phyloP scores from a whole-genome alignment of 2,888 invertebrate genomes.

The Conomelus anceps region DNA sequence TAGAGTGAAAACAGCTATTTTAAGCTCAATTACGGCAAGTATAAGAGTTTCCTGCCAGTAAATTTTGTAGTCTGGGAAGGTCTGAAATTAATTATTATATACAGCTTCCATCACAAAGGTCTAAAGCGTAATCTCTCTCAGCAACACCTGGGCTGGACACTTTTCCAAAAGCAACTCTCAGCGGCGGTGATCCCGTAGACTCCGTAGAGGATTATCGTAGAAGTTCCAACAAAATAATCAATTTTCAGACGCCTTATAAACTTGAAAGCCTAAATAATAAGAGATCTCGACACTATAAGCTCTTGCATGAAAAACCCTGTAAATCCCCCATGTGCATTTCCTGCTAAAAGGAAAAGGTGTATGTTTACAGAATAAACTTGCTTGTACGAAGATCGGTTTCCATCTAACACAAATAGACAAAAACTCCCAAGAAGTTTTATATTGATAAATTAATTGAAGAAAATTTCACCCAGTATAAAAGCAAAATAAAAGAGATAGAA shows the following conservation, averaged over 20 bases:
- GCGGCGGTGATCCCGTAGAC: background rate
- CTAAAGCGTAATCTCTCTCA: background rate
- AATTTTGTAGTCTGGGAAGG: background rate
- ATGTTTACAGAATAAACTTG: background rate
- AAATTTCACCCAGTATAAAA: too few species aligned
- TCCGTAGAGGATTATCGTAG: background rate
- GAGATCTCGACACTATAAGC: background rate
- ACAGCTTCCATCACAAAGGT: background rate
- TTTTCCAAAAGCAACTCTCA: background rate
- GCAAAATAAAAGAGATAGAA: too few species aligned
- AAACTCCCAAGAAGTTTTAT: too few species aligned
- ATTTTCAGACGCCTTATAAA: background rate
- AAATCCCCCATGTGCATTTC: background rate
- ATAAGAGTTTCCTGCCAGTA: background rate
- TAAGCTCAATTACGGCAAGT: background rate
- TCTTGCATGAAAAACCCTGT: too few species aligned
- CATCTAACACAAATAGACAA: too few species aligned
- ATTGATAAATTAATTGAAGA: background rate
- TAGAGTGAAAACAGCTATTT: background rate
- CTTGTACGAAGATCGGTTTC: background rate
- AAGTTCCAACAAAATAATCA: background rate
- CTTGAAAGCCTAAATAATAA: background rate
- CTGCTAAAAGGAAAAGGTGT: background rate
- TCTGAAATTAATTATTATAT: background rate
- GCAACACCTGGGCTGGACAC: background rate